A percentile compares a stretch with the other conserved stretches of the same genome.
These are phyloP conservation scores for Leucopsar rothschildi DNA, from an alignment of 2,113 vertebrate species.

Conservation along the genomic window DNA sequence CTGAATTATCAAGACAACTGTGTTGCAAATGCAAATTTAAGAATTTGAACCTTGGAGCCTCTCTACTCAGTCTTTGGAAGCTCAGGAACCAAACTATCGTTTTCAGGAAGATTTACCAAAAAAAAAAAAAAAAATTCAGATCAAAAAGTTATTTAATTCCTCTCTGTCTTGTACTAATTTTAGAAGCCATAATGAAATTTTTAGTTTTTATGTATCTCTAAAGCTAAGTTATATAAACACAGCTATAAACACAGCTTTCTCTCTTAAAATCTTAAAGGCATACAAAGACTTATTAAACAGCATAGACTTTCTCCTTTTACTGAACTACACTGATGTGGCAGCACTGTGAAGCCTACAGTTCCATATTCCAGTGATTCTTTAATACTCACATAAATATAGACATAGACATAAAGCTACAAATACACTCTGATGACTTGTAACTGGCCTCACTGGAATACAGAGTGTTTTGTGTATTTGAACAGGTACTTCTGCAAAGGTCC, in stretches of 20 bases:
- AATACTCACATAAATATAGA: neutral
- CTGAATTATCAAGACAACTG: neutral
- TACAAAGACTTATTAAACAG: neutral
- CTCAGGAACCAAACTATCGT: neutral
- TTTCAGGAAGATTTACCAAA: neutral
- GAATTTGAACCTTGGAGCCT: neutral
- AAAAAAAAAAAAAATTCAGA: neutral
- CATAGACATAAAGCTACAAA: neutral
- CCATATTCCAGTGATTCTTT: neutral
- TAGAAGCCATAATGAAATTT: neutral
- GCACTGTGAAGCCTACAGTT: neutral
- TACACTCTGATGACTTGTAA: neutral
- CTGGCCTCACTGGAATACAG: neutral
- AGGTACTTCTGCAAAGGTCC: neutral
- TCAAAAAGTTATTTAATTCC: neutral
- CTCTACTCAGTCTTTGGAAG: neutral
- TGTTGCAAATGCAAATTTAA: neutral
- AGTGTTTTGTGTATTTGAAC: neutral
- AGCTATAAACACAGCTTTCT: neutral
- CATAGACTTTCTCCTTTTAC: neutral
- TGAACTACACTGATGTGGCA: neutral
- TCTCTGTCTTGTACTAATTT: neutral
- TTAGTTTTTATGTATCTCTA: neutral
- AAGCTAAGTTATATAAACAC: neutral
- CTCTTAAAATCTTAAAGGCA: neutral